Evolutionary conservation across 1,140 invertebrate species (phyloP).

Genomic region (Brachionus plicatilis): DNA sequence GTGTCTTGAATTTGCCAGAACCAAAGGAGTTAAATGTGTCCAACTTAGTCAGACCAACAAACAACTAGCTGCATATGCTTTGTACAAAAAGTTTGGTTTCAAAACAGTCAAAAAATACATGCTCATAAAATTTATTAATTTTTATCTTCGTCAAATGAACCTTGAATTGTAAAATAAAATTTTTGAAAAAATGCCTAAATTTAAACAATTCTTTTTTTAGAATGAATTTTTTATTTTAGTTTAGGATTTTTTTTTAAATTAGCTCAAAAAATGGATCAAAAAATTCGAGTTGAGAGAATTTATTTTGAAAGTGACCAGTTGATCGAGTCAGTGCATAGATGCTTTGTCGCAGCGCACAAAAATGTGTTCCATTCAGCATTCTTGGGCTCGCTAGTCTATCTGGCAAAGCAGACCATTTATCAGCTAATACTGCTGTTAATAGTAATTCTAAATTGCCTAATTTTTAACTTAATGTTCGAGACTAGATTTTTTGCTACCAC

Average conservation of each 20-base stretch:
- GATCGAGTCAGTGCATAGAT: neutral
- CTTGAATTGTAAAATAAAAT: neutral
- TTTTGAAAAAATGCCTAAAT: neutral
- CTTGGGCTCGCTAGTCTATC: neutral
- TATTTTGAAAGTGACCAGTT: neutral
- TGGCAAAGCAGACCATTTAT: neutral
- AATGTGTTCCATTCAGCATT: neutral
- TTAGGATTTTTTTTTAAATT: neutral
- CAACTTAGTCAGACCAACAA: neutral
- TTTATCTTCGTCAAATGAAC: neutral
- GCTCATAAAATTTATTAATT: neutral
- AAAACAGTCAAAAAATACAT: neutral
- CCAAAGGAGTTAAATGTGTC: neutral
- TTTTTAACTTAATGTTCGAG: neutral
- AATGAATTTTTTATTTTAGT: neutral
- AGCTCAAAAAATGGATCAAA: neutral
- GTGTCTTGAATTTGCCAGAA: neutral
- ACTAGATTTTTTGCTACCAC: neutral
- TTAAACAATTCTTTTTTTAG: neutral
- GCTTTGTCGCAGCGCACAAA: neutral
- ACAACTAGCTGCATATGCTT: neutral
- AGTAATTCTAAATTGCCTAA: neutral
- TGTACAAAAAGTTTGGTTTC: conserved; percentile 1
- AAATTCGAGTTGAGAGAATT: neutral
- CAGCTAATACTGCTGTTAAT: neutral